Conservation (phyloP, 2,797 vertebrate species). For the Sebastiscus albofasciatus region DNA sequence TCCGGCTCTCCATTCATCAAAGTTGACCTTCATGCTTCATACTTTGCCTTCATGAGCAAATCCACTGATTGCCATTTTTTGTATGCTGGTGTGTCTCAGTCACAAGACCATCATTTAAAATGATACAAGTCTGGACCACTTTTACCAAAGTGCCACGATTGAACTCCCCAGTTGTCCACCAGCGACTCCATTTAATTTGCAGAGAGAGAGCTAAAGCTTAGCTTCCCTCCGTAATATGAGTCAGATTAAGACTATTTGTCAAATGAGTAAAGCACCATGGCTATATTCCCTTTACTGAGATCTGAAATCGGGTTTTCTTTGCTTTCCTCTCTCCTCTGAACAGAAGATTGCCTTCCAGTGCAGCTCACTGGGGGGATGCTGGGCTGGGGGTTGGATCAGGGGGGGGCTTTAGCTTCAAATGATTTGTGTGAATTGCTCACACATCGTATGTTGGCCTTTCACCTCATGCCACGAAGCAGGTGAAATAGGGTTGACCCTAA, state of each 20-base stretch:
- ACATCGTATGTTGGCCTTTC: constrained; percentile 32
- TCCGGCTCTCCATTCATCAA: not conserved
- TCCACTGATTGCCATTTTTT: not conserved
- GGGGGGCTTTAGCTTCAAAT: constrained; percentile 33
- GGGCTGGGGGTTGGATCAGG: not conserved
- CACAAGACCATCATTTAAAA: not conserved
- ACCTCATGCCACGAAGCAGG: constrained; percentile 40
- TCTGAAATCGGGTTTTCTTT: constrained; percentile 34
- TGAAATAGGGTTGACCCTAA: constrained; percentile 53
- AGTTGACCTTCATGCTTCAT: not conserved
- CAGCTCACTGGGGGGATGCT: constrained; percentile 4
- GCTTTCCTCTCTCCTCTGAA: constrained; percentile 14
- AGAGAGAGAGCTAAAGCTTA: not conserved
- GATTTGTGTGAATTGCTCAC: constrained; percentile 53
- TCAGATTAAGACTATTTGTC: constrained; percentile 22
- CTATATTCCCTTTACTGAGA: constrained; percentile 14
- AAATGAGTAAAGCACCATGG: not conserved
- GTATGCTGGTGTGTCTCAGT: not conserved
- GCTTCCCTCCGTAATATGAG: not conserved
- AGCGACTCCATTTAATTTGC: not conserved
- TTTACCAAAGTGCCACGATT: not conserved
- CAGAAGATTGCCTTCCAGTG: constrained; percentile 44
- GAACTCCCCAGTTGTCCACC: not conserved
- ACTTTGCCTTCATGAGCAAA: not conserved
- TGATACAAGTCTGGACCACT: not conserved